Conservation (phyloP, 2,797 vertebrate species). For the Mormyrops boulengeri region DNA sequence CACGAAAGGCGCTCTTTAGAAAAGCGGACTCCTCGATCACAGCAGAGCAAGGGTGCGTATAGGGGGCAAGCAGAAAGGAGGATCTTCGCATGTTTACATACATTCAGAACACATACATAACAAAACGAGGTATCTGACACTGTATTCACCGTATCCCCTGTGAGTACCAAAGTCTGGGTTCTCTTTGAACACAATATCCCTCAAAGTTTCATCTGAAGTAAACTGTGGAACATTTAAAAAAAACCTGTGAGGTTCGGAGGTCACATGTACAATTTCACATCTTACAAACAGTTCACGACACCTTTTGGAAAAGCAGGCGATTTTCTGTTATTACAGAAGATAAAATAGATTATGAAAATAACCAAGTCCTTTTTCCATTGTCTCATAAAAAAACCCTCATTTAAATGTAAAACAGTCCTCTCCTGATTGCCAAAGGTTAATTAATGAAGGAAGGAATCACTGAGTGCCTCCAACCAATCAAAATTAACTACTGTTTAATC, state of each 20-base stretch:
- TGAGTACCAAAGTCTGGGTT: slow-evolving; percentile 42
- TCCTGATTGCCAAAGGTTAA: neutral
- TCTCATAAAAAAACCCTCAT: slow-evolving; percentile 36
- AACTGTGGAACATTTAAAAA: slow-evolving; percentile 40
- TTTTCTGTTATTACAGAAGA: slow-evolving; percentile 33
- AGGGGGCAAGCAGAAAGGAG: slow-evolving; percentile 19
- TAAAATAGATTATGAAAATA: slow-evolving; percentile 34
- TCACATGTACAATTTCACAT: slow-evolving; percentile 57
- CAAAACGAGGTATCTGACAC: slow-evolving; percentile 17
- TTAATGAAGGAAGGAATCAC: slow-evolving; percentile 11
- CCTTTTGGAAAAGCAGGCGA: slow-evolving; percentile 39
- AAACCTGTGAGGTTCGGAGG: slow-evolving; percentile 39
- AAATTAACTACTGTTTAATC: slow-evolving; percentile 55
- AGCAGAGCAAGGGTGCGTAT: slow-evolving; percentile 27
- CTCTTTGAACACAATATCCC: slow-evolving; percentile 58
- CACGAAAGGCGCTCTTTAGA: slow-evolving; percentile 29
- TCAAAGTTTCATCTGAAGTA: slow-evolving; percentile 44
- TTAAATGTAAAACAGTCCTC: slow-evolving; percentile 24
- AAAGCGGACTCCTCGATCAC: slow-evolving; percentile 29
- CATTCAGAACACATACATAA: slow-evolving; percentile 38
- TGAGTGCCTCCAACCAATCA: slow-evolving; percentile 58
- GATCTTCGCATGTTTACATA: slow-evolving; percentile 22
- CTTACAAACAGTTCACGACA: slow-evolving; percentile 61
- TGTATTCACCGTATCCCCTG: slow-evolving; percentile 29
- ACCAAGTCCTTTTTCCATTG: slow-evolving; percentile 42